Conservation (phyloP, 2,888 invertebrate species). For the Dorcus hopei region DNA sequence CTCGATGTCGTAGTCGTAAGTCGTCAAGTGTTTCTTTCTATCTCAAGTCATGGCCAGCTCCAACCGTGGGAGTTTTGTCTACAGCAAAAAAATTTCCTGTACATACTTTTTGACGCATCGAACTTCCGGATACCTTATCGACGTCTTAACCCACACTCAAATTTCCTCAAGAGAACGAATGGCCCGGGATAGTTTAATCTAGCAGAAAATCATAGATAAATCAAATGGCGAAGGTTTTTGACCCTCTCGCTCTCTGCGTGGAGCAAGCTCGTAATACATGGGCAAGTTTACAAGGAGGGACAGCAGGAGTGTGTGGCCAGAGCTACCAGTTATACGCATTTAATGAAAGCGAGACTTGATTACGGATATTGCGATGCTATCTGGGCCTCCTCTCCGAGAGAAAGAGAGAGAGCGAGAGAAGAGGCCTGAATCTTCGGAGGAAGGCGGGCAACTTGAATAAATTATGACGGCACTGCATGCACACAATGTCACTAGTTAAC, state of each 20-base stretch:
- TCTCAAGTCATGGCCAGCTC: too few species aligned
- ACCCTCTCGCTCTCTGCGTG: constrained; percentile 7
- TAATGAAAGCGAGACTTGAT: constrained; percentile 18
- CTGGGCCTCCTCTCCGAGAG: constrained; percentile 2
- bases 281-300: constrained; percentile 8
- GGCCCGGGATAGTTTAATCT: too few species aligned
- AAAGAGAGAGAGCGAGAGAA: not conserved
- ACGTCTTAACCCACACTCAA: too few species aligned
- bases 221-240: constrained; percentile 15
- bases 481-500: not conserved
- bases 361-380: constrained; percentile 22
- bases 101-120: too few species aligned
- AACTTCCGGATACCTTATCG: too few species aligned
- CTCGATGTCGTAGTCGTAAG: too few species aligned
- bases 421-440: not conserved
- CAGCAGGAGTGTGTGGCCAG: constrained; percentile 4
- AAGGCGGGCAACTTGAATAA: constrained; percentile 1
- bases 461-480: not conserved
- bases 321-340: constrained; percentile 22
- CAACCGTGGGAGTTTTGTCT: too few species aligned
- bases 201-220: constrained; percentile 10
- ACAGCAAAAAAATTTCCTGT: too few species aligned
- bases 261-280: not conserved
- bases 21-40: too few species aligned
- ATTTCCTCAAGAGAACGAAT: too few species aligned